These are phyloP conservation scores for Datnioides undecimradiatus DNA, from an alignment of 2,113 vertebrate species.

Conservation along the genomic window DNA sequence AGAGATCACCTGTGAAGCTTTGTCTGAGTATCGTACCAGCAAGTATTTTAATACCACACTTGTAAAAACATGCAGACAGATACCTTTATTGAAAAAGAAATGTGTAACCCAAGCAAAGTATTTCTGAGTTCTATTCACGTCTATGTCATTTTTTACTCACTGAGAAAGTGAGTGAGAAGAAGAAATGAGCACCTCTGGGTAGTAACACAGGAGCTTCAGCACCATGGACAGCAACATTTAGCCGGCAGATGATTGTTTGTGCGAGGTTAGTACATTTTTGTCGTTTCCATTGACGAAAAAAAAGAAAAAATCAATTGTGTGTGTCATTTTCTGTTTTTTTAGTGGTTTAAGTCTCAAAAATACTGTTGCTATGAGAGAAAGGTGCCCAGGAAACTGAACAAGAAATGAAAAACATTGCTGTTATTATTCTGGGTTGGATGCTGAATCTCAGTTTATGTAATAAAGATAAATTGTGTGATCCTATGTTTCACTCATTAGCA, in stretches of 20 bases:
- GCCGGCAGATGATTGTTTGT: background rate
- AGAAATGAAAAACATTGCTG: no score
- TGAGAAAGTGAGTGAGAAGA: background rate
- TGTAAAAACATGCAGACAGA: background rate
- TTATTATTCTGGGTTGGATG: no score
- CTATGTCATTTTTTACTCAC: no score
- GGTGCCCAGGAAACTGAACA: no score
- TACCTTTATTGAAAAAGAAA: background rate
- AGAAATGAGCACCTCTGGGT: background rate
- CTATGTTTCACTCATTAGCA: no score
- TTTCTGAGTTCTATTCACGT: background rate
- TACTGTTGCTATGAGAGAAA: no score
- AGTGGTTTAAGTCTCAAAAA: no score
- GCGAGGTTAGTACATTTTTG: background rate
- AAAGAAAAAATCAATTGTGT: no score
- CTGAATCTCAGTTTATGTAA: no score
- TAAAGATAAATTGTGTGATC: no score
- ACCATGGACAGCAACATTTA: constrained; percentile 65
- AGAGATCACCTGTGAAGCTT: background rate
- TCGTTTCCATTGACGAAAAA: no score
- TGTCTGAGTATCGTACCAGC: background rate
- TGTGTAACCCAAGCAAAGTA: background rate
- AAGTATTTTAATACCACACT: background rate
- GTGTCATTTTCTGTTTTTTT: no score
- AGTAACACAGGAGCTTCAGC: constrained; percentile 30